phyloP scores from a whole-genome alignment of 2,113 vertebrate species.

The Sporophila hypoxantha region DNA sequence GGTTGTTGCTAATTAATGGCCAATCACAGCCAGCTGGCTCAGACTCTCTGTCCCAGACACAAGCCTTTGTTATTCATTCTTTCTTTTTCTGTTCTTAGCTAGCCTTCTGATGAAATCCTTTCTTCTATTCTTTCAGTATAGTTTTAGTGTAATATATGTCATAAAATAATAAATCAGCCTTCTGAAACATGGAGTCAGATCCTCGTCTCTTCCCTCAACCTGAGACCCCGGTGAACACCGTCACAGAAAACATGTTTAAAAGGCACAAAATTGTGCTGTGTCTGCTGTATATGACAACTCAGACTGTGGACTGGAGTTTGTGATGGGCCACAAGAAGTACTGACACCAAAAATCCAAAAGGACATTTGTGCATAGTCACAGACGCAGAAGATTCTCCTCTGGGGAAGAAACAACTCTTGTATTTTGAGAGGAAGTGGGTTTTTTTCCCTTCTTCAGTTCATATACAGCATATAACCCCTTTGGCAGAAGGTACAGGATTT shows the following conservation, averaged over 20 bases:
- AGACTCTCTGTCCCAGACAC: no score
- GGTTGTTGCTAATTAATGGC: no score
- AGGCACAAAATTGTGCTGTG: neutral
- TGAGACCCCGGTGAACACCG: no score
- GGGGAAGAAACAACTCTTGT: neutral
- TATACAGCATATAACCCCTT: neutral
- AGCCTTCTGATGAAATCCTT: no score
- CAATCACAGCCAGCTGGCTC: no score
- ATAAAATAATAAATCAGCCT: no score
- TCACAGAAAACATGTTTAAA: neutral
- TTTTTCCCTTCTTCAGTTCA: neutral
- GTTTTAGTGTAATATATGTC: no score
- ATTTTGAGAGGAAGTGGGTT: neutral
- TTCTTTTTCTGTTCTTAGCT: no score
- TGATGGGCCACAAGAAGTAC: neutral
- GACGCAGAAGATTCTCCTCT: neutral
- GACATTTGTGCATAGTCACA: neutral
- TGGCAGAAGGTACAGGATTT: neutral
- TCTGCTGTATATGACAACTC: neutral
- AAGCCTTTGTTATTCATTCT: no score
- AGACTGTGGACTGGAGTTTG: neutral
- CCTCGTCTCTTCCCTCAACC: no score
- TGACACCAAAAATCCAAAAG: neutral
- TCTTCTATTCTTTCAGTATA: no score
- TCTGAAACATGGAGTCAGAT: no score